Base-by-base conservation (phyloP, 2,888 invertebrate species). In the Lissonota sp. region DNA sequence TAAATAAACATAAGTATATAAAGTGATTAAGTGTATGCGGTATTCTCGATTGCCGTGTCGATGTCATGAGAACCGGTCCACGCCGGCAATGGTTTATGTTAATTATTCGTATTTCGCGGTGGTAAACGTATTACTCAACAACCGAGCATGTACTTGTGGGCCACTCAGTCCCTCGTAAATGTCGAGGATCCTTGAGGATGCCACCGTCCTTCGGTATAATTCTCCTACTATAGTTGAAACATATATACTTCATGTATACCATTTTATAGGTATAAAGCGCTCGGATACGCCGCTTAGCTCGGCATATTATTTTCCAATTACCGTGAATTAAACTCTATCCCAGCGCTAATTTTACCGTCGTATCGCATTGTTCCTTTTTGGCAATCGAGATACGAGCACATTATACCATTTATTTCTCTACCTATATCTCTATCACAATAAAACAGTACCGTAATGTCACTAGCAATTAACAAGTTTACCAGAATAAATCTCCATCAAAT, bases 81-180 rank as follows among this genome's bases (percentile, higher is more conserved):
- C 4, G 51, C 44, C 46, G 62, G 26, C 53, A 3, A 62, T 78
- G 81, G 81, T 57, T 76, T 81, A 81, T 81, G 81, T 42, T 81
- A 81, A 81, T 81, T 81, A 78, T 78, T 81, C 78, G 78, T 74
- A 66, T 73, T 64, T 71, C 66, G 70, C 49, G 60, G 14, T 60
- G 72, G 82, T 67, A 70, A 77, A 82, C 74, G 70, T 79, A 77
- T 83, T 79, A 70, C 77, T 75, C 71, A 77, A 83, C 73, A 63
- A 51, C 26, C 3, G 26, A 26, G 26, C 26, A 40, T 44, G 60
- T 66, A 64, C 73, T 74, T 46, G 49, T 14, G 55, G 51, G 69
- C 70, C 70, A 55, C 72, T 77, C 44, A 51, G 46, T 60, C 37
- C 44, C 60, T 53, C 55, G 57, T 55, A 67, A 74, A 81, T 71